These are phyloP conservation scores for Sylvia atricapilla DNA, from an alignment of 2,113 vertebrate species.

Conservation along the genomic window DNA sequence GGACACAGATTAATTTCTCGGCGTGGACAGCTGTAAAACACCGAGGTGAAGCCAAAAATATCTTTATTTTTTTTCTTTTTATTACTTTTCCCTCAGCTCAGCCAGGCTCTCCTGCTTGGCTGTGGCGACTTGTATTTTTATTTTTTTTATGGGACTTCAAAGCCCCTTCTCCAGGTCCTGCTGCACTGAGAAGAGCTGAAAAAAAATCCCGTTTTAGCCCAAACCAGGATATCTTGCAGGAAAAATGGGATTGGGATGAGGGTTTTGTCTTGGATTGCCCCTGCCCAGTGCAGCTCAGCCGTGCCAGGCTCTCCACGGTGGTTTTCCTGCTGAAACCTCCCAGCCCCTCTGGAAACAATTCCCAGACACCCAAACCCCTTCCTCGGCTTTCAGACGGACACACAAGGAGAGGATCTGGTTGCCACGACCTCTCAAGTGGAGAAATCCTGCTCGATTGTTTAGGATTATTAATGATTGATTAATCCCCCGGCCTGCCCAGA, in stretches of 20 bases:
- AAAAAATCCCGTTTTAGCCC: not conserved
- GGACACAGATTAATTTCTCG: not conserved
- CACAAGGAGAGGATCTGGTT: not conserved
- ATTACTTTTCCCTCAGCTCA: not conserved
- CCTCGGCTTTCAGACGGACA: not conserved
- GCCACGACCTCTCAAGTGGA: not conserved
- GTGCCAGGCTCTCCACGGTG: not conserved
- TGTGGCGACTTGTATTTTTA: fast-evolving
- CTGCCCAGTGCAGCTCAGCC: not conserved
- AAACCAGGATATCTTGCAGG: not conserved
- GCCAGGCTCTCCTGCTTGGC: not conserved
- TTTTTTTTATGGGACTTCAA: not conserved
- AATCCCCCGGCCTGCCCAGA: not conserved
- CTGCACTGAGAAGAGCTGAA: not conserved
- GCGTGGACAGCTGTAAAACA: not conserved
- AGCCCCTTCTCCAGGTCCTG: not conserved
- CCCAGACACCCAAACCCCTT: not conserved
- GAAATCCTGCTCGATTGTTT: not conserved
- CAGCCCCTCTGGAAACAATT: not conserved
- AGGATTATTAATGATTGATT: not conserved
- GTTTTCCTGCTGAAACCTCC: not conserved
- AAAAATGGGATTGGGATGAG: not conserved
- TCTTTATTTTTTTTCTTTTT: not conserved
- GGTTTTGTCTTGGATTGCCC: not conserved
- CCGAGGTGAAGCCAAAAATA: not conserved